Evolutionary conservation across 1,140 invertebrate species (phyloP), one percentile per base, ranked within the genome.

Genomic region (Heliconius nattereri): DNA sequence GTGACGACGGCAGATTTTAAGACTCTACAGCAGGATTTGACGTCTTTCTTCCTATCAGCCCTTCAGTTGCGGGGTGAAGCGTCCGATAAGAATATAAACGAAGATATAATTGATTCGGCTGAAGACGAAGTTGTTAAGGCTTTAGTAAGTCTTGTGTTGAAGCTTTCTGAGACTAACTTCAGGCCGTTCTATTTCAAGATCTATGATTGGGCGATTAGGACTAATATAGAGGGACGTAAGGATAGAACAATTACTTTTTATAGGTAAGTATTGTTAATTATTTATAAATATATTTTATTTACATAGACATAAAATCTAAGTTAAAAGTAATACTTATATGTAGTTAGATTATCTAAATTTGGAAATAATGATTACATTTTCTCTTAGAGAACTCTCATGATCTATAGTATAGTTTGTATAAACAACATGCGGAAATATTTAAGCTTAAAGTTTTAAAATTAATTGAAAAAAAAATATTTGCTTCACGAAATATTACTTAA

Each of bases 131-230:
- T 98, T 0, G 96, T 98, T 1, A 96, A 97, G 75, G 96, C 97
- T 1, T 90, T 99, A 29, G 96, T 97, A 7, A 94, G 96, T 54
- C 95, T 98, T 76, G 96, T 98, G 29, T 92, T 99, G 8, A 98
- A 98, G 91, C 91, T 99, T 23, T 98, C 98, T 16, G 98, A 99
- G 91, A 96, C 96, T 1, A 96, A 96, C 26, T 99, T 99, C 90
- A 96, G 97, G 83, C 98, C 98, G 6, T 95, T 99, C 73, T 98
- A 98, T 92, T 96, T 97, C 80, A 97, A 97, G 92, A 95, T 99
- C 3, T 98, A 97, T 88, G 97, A 98, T 85, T 99, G 98, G 98
- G 96, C 97, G 3, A 95, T 96, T 57, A 94, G 96, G 82, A 90
- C 92, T 77, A 95, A 95, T 86, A 90, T 95, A 72, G 95, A 95